phyloP scores from a whole-genome alignment of 2,797 vertebrate genomes.

The Coccyzus lansbergi region DNA sequence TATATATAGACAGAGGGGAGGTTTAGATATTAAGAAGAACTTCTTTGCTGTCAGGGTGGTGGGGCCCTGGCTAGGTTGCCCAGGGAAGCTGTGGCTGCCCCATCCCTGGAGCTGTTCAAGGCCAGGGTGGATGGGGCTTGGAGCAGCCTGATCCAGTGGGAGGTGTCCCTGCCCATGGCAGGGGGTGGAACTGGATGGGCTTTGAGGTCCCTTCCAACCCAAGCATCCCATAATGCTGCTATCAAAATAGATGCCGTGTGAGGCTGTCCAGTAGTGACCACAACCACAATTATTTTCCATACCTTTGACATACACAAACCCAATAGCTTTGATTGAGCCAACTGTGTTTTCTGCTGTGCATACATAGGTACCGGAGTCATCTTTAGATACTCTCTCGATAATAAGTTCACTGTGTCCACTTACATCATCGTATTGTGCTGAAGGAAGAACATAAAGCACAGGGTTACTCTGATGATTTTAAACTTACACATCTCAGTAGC shows the following conservation, averaged over 20 bases:
- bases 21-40: not conserved
- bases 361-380: slow-evolving; percentile 91
- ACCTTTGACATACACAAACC: slow-evolving; percentile 96
- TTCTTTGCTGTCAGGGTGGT: accelerated
- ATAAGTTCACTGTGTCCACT: slow-evolving; percentile 90
- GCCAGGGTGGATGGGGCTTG: accelerated
- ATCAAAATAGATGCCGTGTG: not conserved
- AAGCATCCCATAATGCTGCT: not conserved
- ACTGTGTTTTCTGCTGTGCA: slow-evolving; percentile 91
- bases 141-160: not conserved
- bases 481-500: not conserved
- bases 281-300: not conserved
- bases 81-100: not conserved
- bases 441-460: slow-evolving; percentile 6
- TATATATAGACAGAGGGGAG: not conserved
- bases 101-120: not conserved
- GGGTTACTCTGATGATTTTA: not conserved
- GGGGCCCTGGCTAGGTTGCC: not conserved
- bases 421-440: slow-evolving; percentile 84
- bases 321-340: slow-evolving; percentile 89
- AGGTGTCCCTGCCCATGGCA: not conserved
- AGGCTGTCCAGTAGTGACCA: not conserved
- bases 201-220: not conserved
- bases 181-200: not conserved
- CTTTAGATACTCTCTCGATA: slow-evolving; percentile 89